Conservation (phyloP, 2,113 vertebrate genomes). For the Thymallus thymallus region DNA sequence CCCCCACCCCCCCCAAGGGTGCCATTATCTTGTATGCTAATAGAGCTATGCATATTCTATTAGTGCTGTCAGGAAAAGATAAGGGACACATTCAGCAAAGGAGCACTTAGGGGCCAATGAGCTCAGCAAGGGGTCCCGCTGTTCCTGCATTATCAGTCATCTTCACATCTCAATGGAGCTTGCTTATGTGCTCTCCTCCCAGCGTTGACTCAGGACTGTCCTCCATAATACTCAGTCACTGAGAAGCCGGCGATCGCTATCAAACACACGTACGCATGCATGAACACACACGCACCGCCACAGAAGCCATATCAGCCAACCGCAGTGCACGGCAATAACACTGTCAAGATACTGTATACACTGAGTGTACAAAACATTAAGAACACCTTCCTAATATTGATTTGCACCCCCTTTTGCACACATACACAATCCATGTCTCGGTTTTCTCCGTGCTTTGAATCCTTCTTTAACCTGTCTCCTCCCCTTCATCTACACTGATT, state of each 20-base stretch:
- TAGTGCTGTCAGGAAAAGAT: conserved; percentile 86
- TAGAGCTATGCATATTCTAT: conserved; percentile 91
- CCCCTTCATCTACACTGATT: too few relatives aligned
- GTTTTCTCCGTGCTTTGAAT: too few relatives aligned
- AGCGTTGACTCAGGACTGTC: conserved; percentile 70
- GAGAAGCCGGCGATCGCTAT: conserved; percentile 69
- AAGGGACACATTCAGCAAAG: conserved; percentile 82
- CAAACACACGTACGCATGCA: conserved; percentile 33
- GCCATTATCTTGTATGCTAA: conserved; percentile 94
- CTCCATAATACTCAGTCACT: conserved; percentile 72
- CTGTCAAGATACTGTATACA: conserved; percentile 73
- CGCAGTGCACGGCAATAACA: conserved; percentile 69
- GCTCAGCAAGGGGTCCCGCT: conserved; percentile 80
- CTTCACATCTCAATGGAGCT: conserved; percentile 81
- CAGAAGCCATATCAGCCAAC: conserved; percentile 56
- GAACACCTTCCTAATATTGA: too few relatives aligned
- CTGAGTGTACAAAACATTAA: conserved; percentile 11
- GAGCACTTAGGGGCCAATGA: conserved; percentile 88
- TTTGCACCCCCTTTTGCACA: too few relatives aligned
- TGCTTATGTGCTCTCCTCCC: conserved; percentile 71
- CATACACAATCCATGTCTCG: too few relatives aligned
- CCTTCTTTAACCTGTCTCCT: too few relatives aligned
- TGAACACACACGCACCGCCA: conserved; percentile 45
- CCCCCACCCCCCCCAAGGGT: conserved; percentile 90
- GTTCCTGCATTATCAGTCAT: conserved; percentile 82